Base-by-base conservation (phyloP, 2,113 vertebrate species). In the Beaufortia kweichowensis region DNA sequence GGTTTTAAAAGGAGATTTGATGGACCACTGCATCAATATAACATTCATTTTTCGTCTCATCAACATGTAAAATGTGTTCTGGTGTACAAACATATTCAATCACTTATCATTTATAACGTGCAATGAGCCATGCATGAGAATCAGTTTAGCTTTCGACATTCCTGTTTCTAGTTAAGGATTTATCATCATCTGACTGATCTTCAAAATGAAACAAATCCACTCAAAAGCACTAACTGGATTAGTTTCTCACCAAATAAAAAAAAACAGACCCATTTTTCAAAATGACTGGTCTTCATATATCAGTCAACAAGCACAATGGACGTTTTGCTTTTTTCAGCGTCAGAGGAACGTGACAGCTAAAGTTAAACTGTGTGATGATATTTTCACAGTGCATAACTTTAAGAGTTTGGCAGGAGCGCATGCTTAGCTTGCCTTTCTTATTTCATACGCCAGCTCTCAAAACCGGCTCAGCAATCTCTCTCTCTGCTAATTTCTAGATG, bases 401-500 rank as follows among this genome's bases (percentile, higher is more conserved):
- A 55, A 74, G 21, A 53, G 23, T 33, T 24, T 75, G 70, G 56
- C 46, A 78, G 60, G 43, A 72, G 70, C 2, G 6, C 41, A 50
- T 24, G 26, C 31, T 75, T 41, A 64, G 26, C 11, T 26, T 26
- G 21, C 55, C 79, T n/a, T 67, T 53, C 56, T 55, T 77, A 72
- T 77, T 81, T 77, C 69, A 77, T 26, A 50, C 41, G 1, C 33
- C 69, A 46, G 53, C 33, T 31, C 64, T 39, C 43, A 67, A 48
- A 56, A 61, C 76, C 28, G 63, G 60, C 48, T 57, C 64, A 6
- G 46, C 69, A 56, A 17, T 74, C 61, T 63, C 70, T 59, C 67
- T 60, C 55, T 81, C 55, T n/a, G 61, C 69, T 77, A 69, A 81
- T 77, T 81, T 77, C 31, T 66, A 29, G n/a, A 59, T 77, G 75